phyloP scores from a whole-genome alignment of 2,113 vertebrate genomes.

The Myanophis thanlyinensis region DNA sequence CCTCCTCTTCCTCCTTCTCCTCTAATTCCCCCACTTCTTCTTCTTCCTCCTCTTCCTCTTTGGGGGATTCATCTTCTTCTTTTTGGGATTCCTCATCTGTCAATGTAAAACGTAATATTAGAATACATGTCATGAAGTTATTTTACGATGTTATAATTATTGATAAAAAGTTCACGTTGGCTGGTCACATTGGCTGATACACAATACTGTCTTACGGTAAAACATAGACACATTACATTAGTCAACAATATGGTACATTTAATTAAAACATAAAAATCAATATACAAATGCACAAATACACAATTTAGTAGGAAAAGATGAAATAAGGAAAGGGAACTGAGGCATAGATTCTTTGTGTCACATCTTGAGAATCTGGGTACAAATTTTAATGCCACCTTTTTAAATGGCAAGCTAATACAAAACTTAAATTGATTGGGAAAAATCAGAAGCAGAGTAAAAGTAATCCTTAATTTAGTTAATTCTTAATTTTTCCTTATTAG shows the following conservation, averaged over 20 bases:
- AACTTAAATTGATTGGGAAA: neutral
- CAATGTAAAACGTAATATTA: neutral
- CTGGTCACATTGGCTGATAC: neutral
- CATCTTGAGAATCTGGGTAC: neutral
- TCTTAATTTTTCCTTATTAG: neutral
- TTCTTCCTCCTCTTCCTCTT: neutral
- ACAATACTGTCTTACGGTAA: neutral
- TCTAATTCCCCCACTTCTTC: neutral
- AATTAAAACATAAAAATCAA: neutral
- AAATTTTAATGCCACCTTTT: neutral
- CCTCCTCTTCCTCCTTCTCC: slow-evolving; percentile 51
- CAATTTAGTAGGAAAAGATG: neutral
- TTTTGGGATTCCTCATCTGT: slow-evolving; percentile 5
- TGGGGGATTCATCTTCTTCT: neutral
- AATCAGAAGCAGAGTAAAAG: neutral
- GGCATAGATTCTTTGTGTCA: neutral
- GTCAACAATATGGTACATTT: neutral
- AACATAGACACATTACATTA: neutral
- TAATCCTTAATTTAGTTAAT: neutral
- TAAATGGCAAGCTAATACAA: neutral
- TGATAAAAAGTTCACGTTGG: neutral
- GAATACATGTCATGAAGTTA: neutral
- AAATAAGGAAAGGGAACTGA: neutral
- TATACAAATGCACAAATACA: neutral
- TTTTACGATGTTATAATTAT: neutral